Base-by-base conservation (phyloP, 1,140 invertebrate species). In the Aphaenogaster ashmeadi region DNA sequence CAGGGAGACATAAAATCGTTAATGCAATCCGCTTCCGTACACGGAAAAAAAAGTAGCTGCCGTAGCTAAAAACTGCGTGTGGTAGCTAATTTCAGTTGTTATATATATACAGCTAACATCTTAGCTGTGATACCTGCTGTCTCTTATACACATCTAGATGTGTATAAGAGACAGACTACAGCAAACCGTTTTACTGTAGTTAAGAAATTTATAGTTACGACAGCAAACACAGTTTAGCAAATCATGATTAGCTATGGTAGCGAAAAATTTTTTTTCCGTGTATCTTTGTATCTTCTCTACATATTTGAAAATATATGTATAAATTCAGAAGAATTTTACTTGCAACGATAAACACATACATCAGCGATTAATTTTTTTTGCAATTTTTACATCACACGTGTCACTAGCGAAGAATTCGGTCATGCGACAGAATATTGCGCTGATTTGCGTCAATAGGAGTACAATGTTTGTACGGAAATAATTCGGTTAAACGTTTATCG, bases 401-500 rank as follows among this genome's bases (percentile, higher is more conserved):
- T 1, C n/a, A 38, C 2, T 52, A 69, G 8, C 50, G 36, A 60
- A 11, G 3, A 56, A 50, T 15, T 44, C 8, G 2, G 6, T 7
- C 52, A 5, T 5, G 52, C 67, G n/a, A 33, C 13, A 33, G 18
- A 52, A 72, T 72, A 58, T 58, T 2, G 38, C 11, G 47, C 56
- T 74, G 41, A 74, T 72, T 83, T 72, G 15, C 27, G 27, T 58
- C 41, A 41, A 83, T 58, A 36, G 6, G 7, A 58, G 47, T 58
- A 8, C 52, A 47, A 6, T 72, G 18, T 58, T 58, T 44, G 64
- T 80, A n/a, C 13, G 38, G 33, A 52, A 74, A 60, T 83, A 72
- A 72, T 72, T 83, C 79, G 56, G 72, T 83, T 83, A 83, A 72
- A 72, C 52, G 38, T 52, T 83, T 44, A 58, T 83, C 41, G 54